phyloP scores from a whole-genome alignment of 1,140 invertebrate species.

The Procambarus virginalis region DNA sequence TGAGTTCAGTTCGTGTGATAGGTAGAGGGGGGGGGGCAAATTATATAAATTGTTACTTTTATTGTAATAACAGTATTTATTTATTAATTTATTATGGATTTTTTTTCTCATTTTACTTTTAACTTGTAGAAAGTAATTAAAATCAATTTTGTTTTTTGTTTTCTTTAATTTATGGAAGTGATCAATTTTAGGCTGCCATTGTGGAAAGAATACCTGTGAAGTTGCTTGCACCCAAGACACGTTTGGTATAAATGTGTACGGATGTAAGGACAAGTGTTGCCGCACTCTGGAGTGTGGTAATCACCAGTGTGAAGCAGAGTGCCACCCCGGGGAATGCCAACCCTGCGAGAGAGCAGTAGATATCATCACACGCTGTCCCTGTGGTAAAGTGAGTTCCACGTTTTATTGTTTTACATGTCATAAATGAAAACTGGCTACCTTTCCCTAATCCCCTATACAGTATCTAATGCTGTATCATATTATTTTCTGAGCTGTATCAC shows the following conservation, averaged over 20 bases:
- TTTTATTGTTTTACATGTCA: neutral
- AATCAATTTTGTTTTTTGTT: neutral
- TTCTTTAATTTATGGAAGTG: slow-evolving; percentile 5
- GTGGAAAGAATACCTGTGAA: slow-evolving; percentile 77
- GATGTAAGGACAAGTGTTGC: slow-evolving; percentile 74
- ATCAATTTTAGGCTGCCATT: slow-evolving; percentile 79
- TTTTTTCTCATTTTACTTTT: neutral
- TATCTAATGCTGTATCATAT: too few species aligned
- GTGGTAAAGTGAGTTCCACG: slow-evolving; percentile 46
- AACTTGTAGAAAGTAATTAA: too few species aligned
- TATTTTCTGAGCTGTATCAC: too few species aligned
- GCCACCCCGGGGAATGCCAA: slow-evolving; percentile 72
- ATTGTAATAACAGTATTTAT: neutral
- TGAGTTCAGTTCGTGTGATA: too few species aligned
- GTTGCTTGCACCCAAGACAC: slow-evolving; percentile 76
- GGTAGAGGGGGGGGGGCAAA: neutral
- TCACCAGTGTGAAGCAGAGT: slow-evolving; percentile 72
- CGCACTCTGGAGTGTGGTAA: slow-evolving; percentile 72
- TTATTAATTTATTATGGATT: neutral
- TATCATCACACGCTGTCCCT: slow-evolving; percentile 64
- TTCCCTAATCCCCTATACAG: too few species aligned
- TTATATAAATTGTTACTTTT: neutral
- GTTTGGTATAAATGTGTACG: slow-evolving; percentile 71
- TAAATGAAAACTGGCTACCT: too few species aligned
- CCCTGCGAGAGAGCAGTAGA: slow-evolving; percentile 74